phyloP scores from a whole-genome alignment of 2,888 invertebrate genomes.

The Blastobasis adustella region DNA sequence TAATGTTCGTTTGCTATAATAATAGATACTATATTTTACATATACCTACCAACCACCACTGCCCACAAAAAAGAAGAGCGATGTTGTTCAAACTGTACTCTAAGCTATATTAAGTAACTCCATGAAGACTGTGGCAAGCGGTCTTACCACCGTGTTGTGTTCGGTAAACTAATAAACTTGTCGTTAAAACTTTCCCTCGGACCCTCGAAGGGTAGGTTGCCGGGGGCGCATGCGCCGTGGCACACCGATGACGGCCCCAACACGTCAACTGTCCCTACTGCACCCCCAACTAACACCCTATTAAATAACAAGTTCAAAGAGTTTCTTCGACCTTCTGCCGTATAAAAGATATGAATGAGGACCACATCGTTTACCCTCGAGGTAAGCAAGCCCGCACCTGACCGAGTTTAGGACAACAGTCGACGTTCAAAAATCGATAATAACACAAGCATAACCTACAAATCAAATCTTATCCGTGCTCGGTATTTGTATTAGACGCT shows the following conservation, averaged over 20 bases:
- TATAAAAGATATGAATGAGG: conserved; percentile 89
- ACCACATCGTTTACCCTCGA: conserved; percentile 88
- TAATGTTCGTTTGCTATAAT: too few species aligned
- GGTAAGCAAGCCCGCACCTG: conserved; percentile 68
- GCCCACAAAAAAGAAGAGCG: too few species aligned
- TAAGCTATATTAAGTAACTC: too few species aligned
- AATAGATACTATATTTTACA: too few species aligned
- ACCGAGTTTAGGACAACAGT: conserved; percentile 1
- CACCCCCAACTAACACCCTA: conserved; percentile 8
- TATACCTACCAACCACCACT: too few species aligned
- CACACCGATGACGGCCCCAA: conserved; percentile 17
- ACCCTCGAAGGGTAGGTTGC: too few species aligned
- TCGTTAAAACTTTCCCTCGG: conserved; percentile 18
- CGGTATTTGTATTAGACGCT: too few species aligned
- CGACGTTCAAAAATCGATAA: conserved; percentile 54
- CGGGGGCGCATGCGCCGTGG: conserved; percentile 38
- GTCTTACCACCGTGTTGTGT: too few species aligned
- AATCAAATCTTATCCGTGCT: neutral
- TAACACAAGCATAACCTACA: conserved; percentile 61
- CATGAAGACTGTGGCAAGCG: too few species aligned
- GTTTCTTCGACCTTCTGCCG: conserved; percentile 49
- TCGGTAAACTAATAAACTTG: too few species aligned
- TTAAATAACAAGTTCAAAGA: conserved; percentile 1
- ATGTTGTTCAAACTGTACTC: too few species aligned
- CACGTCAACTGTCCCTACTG: conserved; percentile 1